Base-by-base conservation (phyloP, 2,888 invertebrate genomes). In the Neoascia interrupta region DNA sequence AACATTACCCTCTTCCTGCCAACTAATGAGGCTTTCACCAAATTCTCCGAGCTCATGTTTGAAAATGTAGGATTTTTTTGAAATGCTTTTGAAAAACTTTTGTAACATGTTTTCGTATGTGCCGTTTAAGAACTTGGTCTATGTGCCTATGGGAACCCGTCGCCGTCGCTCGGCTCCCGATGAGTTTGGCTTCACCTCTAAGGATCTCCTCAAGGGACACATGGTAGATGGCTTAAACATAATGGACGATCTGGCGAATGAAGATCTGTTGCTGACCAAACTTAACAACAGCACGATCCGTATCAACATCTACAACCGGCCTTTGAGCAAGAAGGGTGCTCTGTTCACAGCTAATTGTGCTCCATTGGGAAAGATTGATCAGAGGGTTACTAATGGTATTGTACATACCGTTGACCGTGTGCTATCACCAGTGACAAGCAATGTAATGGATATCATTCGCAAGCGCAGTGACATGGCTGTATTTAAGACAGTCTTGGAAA, bases 311-410 rank as follows among this genome's bases (percentile, higher is more conserved):
- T 87, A 86, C 66, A 85, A 86, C 54, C 68, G 86, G 45, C 86
- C 86, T 2, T 80, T 86, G 47, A 84, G 84, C 2, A 63, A 81
- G 16, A 86, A 85, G 23, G 86, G 85, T 1, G 86, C 84, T 56
- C 85, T 87, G 6, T 88, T 85, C 80, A 93, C 94, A 4, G 93
- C 92, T 6, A 94, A 94, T 85, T 94, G 94, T 86, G 91, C 91
- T 15, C 90, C 90, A 49, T 87, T 94, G 26, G 89, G 89, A 28
- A 91, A 91, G 70, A 87, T 90, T 21, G 92, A 94, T 85, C 91
- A 92, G 82, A 87, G 91, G 56, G 92, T 93, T 0, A 90, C 90
- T 37, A 92, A 93, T 84, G 94, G 93, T 11, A 90, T 94, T 58
- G 90, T 94, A 10, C 93, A 94, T 84, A 88, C 92, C 0, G 88